These are phyloP conservation scores for Salarias fasciatus DNA, from an alignment of 2,797 vertebrate genomes.

Conservation along the genomic window DNA sequence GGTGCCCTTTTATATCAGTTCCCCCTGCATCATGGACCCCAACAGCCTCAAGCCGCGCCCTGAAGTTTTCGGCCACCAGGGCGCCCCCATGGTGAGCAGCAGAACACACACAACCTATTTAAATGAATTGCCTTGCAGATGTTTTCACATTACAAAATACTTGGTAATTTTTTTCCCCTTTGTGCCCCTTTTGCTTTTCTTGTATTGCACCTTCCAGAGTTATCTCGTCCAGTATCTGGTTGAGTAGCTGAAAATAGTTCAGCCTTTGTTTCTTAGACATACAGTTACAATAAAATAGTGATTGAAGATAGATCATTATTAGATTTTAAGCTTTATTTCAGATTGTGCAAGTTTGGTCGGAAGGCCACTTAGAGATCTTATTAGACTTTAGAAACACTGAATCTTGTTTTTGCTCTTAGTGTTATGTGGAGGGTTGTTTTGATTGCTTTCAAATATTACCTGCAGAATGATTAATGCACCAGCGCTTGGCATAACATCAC, in stretches of 20 bases:
- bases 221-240: constrained; percentile 16
- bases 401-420: constrained; percentile 4
- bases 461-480: constrained; percentile 22
- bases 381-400: neutral
- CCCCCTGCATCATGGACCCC: constrained; percentile 96
- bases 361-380: no score
- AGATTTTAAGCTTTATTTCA: no score
- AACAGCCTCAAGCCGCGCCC: constrained; percentile 86
- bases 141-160: no score
- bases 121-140: no score
- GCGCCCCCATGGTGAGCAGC: constrained; percentile 92
- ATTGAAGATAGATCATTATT: no score
- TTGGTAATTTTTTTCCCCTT: neutral
- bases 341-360: no score
- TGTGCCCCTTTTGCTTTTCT: constrained; percentile 15
- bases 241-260: constrained; percentile 28
- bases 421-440: constrained; percentile 10
- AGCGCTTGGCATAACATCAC: constrained; percentile 6
- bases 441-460: constrained; percentile 1
- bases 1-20: constrained; percentile 90
- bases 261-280: no score
- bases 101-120: no score
- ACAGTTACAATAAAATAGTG: no score
- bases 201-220: constrained; percentile 23
- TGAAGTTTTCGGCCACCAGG: constrained; percentile 89